A percentile compares a stretch with the other conserved stretches of the same genome.
Conservation (phyloP, 2,113 vertebrate genomes). For the Cariama cristata region DNA sequence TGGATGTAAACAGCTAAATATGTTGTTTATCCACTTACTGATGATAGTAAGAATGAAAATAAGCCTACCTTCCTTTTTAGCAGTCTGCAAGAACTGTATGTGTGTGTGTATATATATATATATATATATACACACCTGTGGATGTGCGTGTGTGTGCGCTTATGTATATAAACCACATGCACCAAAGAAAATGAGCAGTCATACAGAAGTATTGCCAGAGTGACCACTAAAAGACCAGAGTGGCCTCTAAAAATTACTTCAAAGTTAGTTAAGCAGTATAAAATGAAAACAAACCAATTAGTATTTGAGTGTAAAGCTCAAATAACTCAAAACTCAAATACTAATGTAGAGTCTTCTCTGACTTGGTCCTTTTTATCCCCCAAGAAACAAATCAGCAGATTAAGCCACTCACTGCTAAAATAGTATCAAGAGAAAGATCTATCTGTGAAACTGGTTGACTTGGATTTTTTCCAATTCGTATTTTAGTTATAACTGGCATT, state of each 20-base stretch:
- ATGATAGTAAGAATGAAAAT: not conserved
- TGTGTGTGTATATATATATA: not conserved
- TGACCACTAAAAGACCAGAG: not conserved
- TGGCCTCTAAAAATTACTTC: not conserved
- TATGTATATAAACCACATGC: not conserved
- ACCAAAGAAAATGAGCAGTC: not conserved
- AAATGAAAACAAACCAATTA: not conserved
- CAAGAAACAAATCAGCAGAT: not conserved
- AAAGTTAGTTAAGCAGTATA: not conserved
- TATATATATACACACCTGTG: accelerated
- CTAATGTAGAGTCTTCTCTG: not conserved
- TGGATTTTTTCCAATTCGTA: not conserved
- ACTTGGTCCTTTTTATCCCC: not conserved
- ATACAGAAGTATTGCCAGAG: not conserved
- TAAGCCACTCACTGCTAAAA: not conserved
- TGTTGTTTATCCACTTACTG: not conserved
- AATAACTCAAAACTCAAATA: not conserved
- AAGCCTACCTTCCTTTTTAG: not conserved
- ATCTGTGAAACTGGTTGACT: not conserved
- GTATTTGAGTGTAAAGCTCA: not conserved
- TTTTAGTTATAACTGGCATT: conserved; percentile 26
- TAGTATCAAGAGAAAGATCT: not conserved
- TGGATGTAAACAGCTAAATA: not conserved
- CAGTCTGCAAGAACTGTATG: not conserved
- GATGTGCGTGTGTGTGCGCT: accelerated